Conservation (phyloP, 2,113 vertebrate species). For the Oriolus oriolus region DNA sequence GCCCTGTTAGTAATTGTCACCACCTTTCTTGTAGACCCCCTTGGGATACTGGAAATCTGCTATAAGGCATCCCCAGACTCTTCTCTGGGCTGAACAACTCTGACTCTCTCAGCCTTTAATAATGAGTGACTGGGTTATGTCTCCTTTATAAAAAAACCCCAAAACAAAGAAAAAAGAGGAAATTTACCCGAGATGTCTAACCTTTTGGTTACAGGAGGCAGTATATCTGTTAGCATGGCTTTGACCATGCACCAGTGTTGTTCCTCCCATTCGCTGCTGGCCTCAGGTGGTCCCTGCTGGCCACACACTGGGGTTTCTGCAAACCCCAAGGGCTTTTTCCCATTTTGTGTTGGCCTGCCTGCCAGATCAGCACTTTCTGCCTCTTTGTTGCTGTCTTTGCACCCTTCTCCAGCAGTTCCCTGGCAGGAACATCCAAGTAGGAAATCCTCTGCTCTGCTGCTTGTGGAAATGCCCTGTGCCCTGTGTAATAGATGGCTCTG, state of each 20-base stretch:
- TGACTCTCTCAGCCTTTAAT: background rate
- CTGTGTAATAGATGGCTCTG: background rate
- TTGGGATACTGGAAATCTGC: background rate
- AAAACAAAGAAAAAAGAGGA: background rate
- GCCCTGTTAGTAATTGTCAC: background rate
- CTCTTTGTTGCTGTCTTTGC: background rate
- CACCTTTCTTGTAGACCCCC: background rate
- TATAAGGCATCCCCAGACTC: background rate
- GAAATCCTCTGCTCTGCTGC: background rate
- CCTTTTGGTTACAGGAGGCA: background rate
- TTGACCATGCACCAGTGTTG: rapidly evolving
- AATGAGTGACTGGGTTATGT: background rate
- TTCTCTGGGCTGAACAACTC: background rate
- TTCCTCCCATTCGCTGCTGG: background rate
- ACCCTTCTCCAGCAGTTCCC: background rate
- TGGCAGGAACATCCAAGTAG: background rate
- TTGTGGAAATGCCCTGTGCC: background rate
- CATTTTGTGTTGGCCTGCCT: rapidly evolving
- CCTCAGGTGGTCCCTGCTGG: background rate
- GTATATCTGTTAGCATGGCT: background rate
- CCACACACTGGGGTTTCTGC: background rate
- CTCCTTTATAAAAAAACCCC: background rate
- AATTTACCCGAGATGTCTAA: background rate
- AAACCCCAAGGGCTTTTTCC: background rate
- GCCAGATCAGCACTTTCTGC: background rate